Conservation (phyloP, 2,797 vertebrate genomes). For the Balearica regulorum region DNA sequence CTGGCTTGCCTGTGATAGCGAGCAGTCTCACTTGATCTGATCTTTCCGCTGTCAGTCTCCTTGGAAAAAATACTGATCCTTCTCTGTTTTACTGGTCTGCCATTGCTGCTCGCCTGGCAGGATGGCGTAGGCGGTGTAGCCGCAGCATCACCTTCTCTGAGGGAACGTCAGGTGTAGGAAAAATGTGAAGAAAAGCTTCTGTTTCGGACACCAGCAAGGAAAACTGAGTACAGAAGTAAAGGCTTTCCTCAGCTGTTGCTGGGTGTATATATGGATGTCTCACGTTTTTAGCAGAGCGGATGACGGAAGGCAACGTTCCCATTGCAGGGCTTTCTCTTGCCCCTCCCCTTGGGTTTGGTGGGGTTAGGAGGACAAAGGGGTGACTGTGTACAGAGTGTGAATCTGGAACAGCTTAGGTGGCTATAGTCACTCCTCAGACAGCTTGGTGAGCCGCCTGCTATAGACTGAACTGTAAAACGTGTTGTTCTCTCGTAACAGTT, state of each 20-base stretch:
- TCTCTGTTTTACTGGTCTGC: background rate
- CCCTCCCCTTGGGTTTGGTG: background rate
- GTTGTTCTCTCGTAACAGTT: accelerated
- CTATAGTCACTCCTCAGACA: background rate
- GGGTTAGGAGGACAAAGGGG: conserved; percentile 5
- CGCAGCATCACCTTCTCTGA: background rate
- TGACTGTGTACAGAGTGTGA: background rate
- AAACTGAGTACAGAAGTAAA: background rate
- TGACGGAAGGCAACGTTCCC: background rate
- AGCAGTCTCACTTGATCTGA: background rate
- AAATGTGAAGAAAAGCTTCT: background rate
- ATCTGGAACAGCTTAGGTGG: conserved; percentile 23
- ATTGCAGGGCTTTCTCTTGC: background rate
- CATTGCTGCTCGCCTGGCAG: background rate
- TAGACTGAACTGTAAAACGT: background rate
- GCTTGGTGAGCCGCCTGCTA: background rate
- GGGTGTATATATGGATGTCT: background rate
- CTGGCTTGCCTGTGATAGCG: background rate
- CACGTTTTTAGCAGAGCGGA: background rate
- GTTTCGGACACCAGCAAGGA: background rate
- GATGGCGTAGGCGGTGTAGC: background rate
- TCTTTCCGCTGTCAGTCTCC: background rate
- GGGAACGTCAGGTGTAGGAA: background rate
- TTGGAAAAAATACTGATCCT: background rate
- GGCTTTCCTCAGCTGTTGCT: background rate